Conservation (phyloP, 2,113 vertebrate species). For the Taxidea taxus region DNA sequence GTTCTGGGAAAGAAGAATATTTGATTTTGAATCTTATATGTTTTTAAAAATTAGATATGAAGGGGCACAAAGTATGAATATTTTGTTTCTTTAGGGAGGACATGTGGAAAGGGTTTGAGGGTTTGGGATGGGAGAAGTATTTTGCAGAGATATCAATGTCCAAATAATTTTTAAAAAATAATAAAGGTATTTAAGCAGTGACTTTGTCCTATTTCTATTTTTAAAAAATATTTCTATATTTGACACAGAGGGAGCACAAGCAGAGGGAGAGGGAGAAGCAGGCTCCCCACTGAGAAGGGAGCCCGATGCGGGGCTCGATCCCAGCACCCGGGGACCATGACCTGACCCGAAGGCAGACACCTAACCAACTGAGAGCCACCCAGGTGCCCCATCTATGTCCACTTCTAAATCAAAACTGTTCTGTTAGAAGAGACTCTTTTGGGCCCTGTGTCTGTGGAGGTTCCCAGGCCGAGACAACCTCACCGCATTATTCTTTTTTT, state of each 20-base stretch:
- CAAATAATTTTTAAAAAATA: conserved; percentile 85
- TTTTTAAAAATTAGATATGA: conserved; percentile 75
- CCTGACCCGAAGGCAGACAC: too few species aligned
- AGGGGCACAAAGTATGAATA: conserved; percentile 62
- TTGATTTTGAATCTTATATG: conserved; percentile 67
- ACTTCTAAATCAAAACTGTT: not conserved
- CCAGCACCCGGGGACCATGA: too few species aligned
- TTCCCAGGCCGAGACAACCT: not conserved
- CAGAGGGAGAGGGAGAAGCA: too few species aligned
- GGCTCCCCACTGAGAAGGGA: too few species aligned
- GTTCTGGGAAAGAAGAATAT: conserved; percentile 61
- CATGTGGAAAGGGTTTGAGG: conserved; percentile 58
- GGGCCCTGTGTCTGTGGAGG: not conserved
- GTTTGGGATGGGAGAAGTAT: conserved; percentile 66
- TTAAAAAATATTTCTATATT: too few species aligned
- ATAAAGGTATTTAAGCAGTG: conserved; percentile 79
- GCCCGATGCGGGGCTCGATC: too few species aligned
- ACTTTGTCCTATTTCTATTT: conserved; percentile 57
- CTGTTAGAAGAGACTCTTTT: accelerated
- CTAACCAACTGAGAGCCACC: too few species aligned
- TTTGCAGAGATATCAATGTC: conserved; percentile 79
- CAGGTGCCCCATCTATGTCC: conserved; percentile 37
- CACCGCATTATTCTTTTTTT: too few species aligned
- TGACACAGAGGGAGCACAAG: too few species aligned
- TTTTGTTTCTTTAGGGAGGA: conserved; percentile 64